Evolutionary conservation across 2,113 vertebrate genomes (phyloP).

Genomic region (Boulengeromyrus knoepffleri): DNA sequence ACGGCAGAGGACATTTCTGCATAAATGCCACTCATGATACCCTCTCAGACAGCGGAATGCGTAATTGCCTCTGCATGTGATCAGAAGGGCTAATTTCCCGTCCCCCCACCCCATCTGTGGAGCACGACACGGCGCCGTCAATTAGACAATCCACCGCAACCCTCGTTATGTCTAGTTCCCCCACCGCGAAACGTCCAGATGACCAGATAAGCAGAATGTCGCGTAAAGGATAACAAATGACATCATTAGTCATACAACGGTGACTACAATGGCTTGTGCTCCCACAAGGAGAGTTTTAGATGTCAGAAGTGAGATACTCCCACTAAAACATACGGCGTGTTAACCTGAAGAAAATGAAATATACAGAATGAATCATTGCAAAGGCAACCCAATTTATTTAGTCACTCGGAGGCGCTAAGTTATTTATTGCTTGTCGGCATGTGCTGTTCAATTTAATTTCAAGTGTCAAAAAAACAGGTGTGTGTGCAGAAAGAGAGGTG

Average conservation of each 20-base stretch:
- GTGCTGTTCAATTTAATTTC: conserved; percentile 76
- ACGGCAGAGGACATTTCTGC: not conserved
- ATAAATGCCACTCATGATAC: not conserved
- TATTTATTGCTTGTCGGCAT: conserved; percentile 85
- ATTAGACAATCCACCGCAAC: not conserved
- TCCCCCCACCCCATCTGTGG: not conserved
- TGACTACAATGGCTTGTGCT: conserved; percentile 15
- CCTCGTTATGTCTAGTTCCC: not conserved
- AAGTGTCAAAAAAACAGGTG: conserved; percentile 32
- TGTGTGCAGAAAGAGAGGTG: conserved; percentile 1
- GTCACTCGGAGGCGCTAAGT: conserved; percentile 62
- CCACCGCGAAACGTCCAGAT: not conserved
- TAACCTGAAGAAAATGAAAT: conserved; percentile 70
- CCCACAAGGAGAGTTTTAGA: conserved; percentile 6
- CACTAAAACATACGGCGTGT: conserved; percentile 53
- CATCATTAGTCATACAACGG: conserved; percentile 8
- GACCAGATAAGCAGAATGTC: not conserved
- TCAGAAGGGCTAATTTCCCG: not conserved
- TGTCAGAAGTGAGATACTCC: conserved; percentile 44
- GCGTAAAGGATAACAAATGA: not conserved
- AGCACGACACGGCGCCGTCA: not conserved
- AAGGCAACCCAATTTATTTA: conserved; percentile 79
- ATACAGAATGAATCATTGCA: conserved; percentile 71
- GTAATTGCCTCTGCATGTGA: not conserved
- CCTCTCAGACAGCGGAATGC: not conserved